phyloP scores from a whole-genome alignment of 2,888 invertebrate genomes.

The Xylota sylvarum region DNA sequence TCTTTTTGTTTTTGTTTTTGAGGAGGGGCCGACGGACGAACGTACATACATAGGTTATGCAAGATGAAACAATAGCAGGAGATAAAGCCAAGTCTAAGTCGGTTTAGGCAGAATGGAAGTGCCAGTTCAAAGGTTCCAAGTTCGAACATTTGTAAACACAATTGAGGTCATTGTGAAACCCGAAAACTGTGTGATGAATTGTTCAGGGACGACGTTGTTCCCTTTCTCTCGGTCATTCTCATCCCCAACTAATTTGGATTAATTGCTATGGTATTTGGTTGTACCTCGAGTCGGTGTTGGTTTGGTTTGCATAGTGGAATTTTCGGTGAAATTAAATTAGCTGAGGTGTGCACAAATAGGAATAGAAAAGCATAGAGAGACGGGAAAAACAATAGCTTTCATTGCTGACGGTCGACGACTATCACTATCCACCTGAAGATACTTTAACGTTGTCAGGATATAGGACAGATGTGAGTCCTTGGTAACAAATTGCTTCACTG shows the following conservation, averaged over 20 bases:
- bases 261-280: constrained; percentile 41
- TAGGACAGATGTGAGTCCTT: no score
- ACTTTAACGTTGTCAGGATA: neutral
- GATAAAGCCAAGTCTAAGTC: constrained; percentile 10
- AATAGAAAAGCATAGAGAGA: neutral
- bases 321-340: constrained; percentile 19
- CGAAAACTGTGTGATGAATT: constrained; percentile 32
- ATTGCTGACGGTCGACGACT: neutral
- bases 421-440: neutral
- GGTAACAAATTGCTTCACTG: no score
- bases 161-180: constrained; percentile 47
- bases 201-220: constrained; percentile 6
- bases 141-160: constrained; percentile 52
- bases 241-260: constrained; percentile 34
- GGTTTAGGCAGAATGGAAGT: neutral
- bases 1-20: neutral
- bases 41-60: constrained; percentile 4
- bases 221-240: neutral
- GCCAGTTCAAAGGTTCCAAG: constrained; percentile 36
- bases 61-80: neutral
- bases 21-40: constrained; percentile 12
- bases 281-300: neutral
- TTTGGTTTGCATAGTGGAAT: constrained; percentile 19
- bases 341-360: neutral
- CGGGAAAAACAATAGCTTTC: neutral